Evolutionary conservation across 2,113 vertebrate species (phyloP).

Genomic region (Oncorhynchus keta): DNA sequence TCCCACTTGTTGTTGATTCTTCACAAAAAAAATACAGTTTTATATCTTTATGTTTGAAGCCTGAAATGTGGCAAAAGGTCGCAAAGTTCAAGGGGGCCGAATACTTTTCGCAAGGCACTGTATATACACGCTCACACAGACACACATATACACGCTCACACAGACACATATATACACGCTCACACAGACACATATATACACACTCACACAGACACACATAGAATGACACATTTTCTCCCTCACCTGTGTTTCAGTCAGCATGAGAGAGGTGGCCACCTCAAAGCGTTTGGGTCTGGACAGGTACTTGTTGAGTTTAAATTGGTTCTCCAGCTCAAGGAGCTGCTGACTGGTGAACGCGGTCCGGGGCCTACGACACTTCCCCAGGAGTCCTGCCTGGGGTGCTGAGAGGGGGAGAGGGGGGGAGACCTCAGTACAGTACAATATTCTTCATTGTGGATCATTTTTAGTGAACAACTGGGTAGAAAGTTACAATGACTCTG

Average conservation of each 20-base stretch:
- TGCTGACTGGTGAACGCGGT: conserved; percentile 84
- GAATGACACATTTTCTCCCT: neutral
- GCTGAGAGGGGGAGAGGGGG: neutral
- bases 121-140: too few species aligned
- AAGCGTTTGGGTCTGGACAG: conserved; percentile 83
- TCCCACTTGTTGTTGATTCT: too few species aligned
- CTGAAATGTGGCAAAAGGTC: too few species aligned
- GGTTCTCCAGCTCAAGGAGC: conserved; percentile 84
- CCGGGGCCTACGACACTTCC: conserved; percentile 80
- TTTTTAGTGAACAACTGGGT: too few species aligned
- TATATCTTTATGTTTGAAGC: too few species aligned
- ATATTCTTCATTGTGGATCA: too few species aligned
- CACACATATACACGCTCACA: neutral
- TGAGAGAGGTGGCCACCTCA: conserved; percentile 82
- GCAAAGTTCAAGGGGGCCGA: too few species aligned
- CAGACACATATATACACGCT: too few species aligned
- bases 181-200: neutral
- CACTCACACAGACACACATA: neutral
- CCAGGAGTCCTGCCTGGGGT: conserved; percentile 72
- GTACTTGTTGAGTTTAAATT: conserved; percentile 85
- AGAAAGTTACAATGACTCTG: too few species aligned
- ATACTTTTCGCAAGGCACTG: too few species aligned
- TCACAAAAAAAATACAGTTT: too few species aligned
- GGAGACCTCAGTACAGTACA: neutral
- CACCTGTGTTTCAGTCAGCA: conserved; percentile 85